Percentiles rank a stretch among this genome's conserved stretches.
These are phyloP conservation scores for Brachionus rotundiformis DNA, from an alignment of 1,140 invertebrate genomes.

Conservation along the genomic window DNA sequence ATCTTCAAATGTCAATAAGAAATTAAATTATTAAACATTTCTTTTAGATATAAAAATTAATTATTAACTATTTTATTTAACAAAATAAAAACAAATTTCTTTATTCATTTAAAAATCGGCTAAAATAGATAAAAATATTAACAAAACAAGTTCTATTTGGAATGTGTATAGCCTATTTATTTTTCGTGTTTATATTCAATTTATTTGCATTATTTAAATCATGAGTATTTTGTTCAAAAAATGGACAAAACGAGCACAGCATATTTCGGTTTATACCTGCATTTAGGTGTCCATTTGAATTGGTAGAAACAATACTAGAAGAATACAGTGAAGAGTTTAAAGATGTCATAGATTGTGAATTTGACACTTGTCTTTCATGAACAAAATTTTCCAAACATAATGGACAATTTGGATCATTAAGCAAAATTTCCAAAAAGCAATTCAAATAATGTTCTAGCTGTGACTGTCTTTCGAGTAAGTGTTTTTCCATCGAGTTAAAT, in stretches of 20 bases:
- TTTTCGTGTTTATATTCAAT: background rate
- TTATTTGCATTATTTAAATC: conserved; percentile 18
- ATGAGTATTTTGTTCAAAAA: conserved; percentile 30
- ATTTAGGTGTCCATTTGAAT: background rate
- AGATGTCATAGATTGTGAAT: conserved; percentile 20
- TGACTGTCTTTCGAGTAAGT: conserved; percentile 9
- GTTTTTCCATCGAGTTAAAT: background rate
- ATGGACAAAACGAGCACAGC: conserved; percentile 18
- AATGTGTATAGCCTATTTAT: background rate
- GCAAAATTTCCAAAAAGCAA: conserved; percentile 36
- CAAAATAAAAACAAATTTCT: too few species aligned
- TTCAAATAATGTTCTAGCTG: conserved; percentile 43
- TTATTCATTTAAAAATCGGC: too few species aligned
- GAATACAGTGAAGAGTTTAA: conserved; percentile 15
- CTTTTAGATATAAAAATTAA: too few species aligned
- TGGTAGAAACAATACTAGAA: background rate
- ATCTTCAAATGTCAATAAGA: too few species aligned
- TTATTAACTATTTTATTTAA: too few species aligned
- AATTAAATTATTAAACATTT: too few species aligned
- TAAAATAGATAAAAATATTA: too few species aligned
- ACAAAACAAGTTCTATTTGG: background rate
- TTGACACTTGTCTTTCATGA: background rate
- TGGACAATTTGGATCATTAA: conserved; percentile 15
- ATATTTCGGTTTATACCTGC: background rate
- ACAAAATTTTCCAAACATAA: conserved; percentile 5